A percentile compares a stretch with the other conserved stretches of the same genome.
Evolutionary conservation across 2,113 vertebrate species (phyloP).

Genomic region (Shinisaurus crocodilurus): DNA sequence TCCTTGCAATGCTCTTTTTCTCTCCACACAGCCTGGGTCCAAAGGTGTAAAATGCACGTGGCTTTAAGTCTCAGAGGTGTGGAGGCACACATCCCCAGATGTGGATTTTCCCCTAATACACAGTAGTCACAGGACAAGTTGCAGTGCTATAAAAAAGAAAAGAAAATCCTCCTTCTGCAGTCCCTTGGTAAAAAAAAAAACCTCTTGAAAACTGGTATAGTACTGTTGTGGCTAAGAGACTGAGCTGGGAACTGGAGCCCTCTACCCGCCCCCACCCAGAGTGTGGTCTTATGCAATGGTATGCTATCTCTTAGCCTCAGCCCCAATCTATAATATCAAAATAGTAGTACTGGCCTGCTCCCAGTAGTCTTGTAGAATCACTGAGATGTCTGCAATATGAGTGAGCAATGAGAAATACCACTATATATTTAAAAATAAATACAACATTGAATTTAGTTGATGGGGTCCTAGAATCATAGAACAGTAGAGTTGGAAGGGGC

Average conservation of each 20-base stretch:
- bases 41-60: neutral
- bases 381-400: neutral
- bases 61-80: neutral
- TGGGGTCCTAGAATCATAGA: no score
- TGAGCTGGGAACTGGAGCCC: neutral
- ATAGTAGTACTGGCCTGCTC: neutral
- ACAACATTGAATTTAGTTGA: no score
- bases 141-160: neutral
- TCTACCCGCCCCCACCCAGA: neutral
- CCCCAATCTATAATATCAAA: neutral
- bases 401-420: neutral
- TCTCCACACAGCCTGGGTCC: neutral
- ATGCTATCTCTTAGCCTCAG: neutral
- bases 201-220: neutral
- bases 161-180: neutral
- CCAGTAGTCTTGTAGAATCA: neutral
- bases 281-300: neutral
- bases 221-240: neutral
- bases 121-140: neutral
- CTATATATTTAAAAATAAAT: no score
- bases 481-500: no score
- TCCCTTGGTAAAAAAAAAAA: neutral
- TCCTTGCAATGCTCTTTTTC: constrained; percentile 20
- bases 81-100: neutral
- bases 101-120: neutral